These are phyloP conservation scores for Tapera naevia DNA, from an alignment of 2,797 vertebrate species.

Conservation along the genomic window DNA sequence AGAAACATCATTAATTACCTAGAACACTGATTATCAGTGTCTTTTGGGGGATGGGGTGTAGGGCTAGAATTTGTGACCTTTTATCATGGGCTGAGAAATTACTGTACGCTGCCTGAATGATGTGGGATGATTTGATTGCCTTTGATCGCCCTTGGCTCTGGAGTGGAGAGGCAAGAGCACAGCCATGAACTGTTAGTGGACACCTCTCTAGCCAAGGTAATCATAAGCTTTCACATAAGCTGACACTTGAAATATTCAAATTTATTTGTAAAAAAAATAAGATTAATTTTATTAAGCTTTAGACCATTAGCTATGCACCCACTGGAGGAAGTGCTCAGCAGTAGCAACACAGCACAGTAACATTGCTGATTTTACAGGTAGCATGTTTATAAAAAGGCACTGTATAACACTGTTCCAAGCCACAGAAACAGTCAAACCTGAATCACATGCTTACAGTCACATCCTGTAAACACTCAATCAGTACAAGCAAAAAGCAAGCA, in stretches of 20 bases:
- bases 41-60: background rate
- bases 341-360: background rate
- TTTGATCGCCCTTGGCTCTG: background rate
- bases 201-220: background rate
- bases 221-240: background rate
- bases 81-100: background rate
- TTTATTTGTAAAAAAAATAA: background rate
- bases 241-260: background rate
- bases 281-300: background rate
- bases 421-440: background rate
- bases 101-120: background rate
- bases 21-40: background rate
- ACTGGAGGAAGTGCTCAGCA: background rate
- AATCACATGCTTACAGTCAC: conserved; percentile 7
- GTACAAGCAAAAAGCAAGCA: background rate
- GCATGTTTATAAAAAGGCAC: background rate
- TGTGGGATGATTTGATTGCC: accelerated
- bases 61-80: background rate
- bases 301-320: background rate
- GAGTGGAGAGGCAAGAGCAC: background rate
- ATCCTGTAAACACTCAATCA: background rate
- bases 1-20: background rate
- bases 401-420: background rate
- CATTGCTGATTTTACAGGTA: background rate
- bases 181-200: background rate